These are phyloP conservation scores for Ferrisia virgata DNA, from an alignment of 2,888 invertebrate species.

Conservation along the genomic window DNA sequence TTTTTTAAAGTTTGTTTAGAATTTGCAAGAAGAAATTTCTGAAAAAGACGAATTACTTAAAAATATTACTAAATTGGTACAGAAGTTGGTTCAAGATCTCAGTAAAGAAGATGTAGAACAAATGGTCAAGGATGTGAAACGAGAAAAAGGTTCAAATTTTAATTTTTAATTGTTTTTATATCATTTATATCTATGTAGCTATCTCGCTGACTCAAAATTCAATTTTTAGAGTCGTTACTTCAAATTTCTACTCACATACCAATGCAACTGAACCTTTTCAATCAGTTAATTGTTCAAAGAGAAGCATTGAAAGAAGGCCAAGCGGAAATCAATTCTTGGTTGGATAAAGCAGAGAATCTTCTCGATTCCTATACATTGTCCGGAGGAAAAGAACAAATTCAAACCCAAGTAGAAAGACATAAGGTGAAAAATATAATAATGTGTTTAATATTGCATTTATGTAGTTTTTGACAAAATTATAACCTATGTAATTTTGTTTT, in stretches of 20 bases:
- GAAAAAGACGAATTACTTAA: conserved; percentile 87
- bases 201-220: neutral
- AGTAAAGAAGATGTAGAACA: conserved; percentile 85
- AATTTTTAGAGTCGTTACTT: conserved; percentile 68
- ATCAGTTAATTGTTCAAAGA: conserved; percentile 81
- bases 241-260: conserved; percentile 79
- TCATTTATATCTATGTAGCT: neutral
- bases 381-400: conserved; percentile 68
- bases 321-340: conserved; percentile 79
- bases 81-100: conserved; percentile 82
- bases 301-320: conserved; percentile 86
- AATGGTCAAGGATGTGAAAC: conserved; percentile 83
- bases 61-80: conserved; percentile 85
- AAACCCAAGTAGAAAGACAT: conserved; percentile 74
- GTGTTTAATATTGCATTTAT: neutral
- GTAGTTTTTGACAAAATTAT: neutral
- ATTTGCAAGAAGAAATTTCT: conserved; percentile 76
- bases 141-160: conserved; percentile 62
- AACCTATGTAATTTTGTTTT: neutral
- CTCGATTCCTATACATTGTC: conserved; percentile 62
- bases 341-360: conserved; percentile 77
- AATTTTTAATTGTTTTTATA: neutral
- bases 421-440: conserved; percentile 60
- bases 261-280: conserved; percentile 74
- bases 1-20: conserved; percentile 51